These are phyloP conservation scores for Antheraea mylitta DNA, from an alignment of 1,140 invertebrate genomes.

Conservation along the genomic window DNA sequence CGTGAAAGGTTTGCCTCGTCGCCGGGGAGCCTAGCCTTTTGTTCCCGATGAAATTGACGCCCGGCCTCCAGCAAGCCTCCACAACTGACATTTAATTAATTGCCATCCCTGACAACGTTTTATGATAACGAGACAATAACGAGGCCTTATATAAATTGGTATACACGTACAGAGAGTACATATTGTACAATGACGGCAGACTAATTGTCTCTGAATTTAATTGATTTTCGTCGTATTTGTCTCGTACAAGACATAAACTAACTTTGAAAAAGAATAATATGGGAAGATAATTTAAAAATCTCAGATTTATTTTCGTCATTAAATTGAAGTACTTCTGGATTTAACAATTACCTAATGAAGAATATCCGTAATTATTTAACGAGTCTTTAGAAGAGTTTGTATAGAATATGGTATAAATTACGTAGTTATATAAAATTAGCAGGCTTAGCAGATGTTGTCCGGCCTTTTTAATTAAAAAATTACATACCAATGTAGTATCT, in stretches of 20 bases:
- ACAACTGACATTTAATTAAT: constrained; percentile 29
- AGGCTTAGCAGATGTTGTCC: too few species aligned
- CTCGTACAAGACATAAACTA: not conserved
- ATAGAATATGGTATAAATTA: too few species aligned
- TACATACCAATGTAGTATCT: too few species aligned
- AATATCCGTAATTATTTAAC: too few species aligned
- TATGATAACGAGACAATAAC: constrained; percentile 19
- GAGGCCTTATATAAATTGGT: constrained; percentile 20
- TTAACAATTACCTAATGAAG: too few species aligned
- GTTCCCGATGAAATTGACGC: constrained; percentile 30
- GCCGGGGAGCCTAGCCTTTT: constrained; percentile 28
- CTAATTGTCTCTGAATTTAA: not conserved
- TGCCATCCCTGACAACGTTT: constrained; percentile 19
- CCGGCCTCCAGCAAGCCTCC: constrained; percentile 16
- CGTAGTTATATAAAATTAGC: too few species aligned
- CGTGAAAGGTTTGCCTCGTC: constrained; percentile 29
- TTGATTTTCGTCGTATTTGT: not conserved
- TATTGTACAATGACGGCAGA: not conserved
- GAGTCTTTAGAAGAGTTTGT: too few species aligned
- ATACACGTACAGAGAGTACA: not conserved
- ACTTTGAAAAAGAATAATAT: not conserved
- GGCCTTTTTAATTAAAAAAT: too few species aligned
- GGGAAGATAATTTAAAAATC: not conserved
- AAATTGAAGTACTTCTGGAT: too few species aligned
- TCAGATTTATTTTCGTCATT: too few species aligned